These are phyloP conservation scores for Pentalonia nigronervosa DNA, from an alignment of 1,140 invertebrate species.

Conservation along the genomic window DNA sequence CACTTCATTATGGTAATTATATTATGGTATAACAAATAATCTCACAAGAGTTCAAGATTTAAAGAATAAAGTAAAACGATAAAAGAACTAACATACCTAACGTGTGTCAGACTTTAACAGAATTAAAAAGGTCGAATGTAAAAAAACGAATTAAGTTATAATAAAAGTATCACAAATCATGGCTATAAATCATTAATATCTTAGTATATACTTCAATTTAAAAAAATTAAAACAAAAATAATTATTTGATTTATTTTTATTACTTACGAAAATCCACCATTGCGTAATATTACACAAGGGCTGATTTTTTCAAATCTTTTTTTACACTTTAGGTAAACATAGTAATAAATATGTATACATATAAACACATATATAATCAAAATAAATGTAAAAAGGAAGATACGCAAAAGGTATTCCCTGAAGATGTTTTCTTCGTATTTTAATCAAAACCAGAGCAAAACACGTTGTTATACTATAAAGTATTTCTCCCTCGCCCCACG, in stretches of 20 bases:
- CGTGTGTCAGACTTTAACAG: background rate
- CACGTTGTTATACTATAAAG: conserved; percentile 32
- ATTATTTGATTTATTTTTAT: background rate
- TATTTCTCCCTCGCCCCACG: background rate
- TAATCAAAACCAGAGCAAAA: conserved; percentile 55
- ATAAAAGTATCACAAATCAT: background rate
- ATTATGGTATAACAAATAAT: background rate
- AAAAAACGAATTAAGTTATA: background rate
- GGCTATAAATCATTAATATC: background rate
- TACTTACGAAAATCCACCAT: background rate
- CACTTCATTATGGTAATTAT: background rate
- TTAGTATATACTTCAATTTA: background rate
- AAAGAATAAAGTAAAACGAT: background rate
- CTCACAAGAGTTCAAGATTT: background rate
- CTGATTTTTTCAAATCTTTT: background rate
- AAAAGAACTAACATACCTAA: background rate
- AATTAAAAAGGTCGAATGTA: background rate
- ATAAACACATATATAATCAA: conserved; percentile 20
- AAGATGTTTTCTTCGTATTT: conserved; percentile 53
- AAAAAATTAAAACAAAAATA: background rate
- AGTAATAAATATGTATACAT: conserved; percentile 23
- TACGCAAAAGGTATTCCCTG: conserved; percentile 43
- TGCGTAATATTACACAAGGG: background rate
- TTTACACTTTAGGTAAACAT: background rate
- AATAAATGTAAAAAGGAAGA: conserved; percentile 55